Base-by-base conservation (phyloP, 2,888 invertebrate species). In the Liopterus haemorrhoidalis region DNA sequence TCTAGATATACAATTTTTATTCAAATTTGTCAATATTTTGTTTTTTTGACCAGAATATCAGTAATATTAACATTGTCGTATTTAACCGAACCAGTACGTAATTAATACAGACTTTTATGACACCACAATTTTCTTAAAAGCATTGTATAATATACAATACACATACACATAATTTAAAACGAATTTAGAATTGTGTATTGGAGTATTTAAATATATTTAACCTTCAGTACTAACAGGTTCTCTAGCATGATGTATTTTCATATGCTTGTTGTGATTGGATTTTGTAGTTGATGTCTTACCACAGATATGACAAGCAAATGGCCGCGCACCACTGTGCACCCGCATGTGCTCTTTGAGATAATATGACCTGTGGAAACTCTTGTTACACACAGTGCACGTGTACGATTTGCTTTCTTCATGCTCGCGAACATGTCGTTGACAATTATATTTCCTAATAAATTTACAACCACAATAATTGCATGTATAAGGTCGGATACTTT, bases 391-490 rank as follows among this genome's bases (percentile, higher is more conserved):
- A 50, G 76, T 75, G 65, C 89, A 90, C 46, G 78, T 80, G 62
- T 81, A 86, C 58, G 80, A 59, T 66, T 89, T 87, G 39, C 78
- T 82, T 58, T 78, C 81, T 59, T 86, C 85, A 68, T 92, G 91
- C 59, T 91, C 90, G 31, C 79, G 76, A 4, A 89, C 82, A 66
- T 92, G 91, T 28, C 90, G 74, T 61, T 86, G 79, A 63, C 90
- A 89, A 68, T 91, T 91, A 66, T 86, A 88, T 64, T 90, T 90
- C 48, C 89, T 73, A 49, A 88, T 87, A 67, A 91, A 91, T 68
- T 87, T 85, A 49, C 87, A 85, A 28, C 91, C 91, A 68, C 91
- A 91, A 65, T 86, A 82, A 66, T 91, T 90, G 67, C 91, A 91
- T 1, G 89, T 89, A 68, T 82, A 91, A 2, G 88, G 90, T 39